A percentile compares a stretch with the other conserved stretches of the same genome.
These are phyloP conservation scores for Brachypteracias leptosomus DNA, from an alignment of 2,113 vertebrate species.

Conservation along the genomic window DNA sequence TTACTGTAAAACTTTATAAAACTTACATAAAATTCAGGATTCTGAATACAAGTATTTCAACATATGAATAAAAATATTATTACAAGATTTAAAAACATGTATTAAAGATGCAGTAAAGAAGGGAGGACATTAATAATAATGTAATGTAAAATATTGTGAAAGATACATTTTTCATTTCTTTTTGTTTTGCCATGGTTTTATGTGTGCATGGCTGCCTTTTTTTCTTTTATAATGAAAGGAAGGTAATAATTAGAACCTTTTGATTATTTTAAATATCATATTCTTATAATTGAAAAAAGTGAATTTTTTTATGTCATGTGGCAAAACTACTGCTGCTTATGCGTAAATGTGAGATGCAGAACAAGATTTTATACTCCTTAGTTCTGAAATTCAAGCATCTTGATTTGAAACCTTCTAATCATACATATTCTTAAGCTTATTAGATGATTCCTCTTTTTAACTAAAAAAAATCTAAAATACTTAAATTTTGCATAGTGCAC, in stretches of 20 bases:
- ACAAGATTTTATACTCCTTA: not conserved
- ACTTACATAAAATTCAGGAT: not conserved
- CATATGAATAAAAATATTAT: not conserved
- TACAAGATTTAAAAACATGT: not conserved
- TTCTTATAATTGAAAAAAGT: not conserved
- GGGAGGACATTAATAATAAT: not conserved
- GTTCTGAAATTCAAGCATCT: not conserved
- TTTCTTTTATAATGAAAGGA: not conserved
- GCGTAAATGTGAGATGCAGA: not conserved
- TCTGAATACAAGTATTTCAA: not conserved
- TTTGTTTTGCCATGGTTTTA: not conserved
- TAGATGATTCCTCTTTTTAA: not conserved
- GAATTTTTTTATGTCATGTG: not conserved
- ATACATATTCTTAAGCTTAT: not conserved
- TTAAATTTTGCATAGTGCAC: not conserved
- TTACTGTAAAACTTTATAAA: not conserved
- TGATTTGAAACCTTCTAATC: not conserved
- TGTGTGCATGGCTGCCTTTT: not conserved
- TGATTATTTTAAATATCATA: not conserved
- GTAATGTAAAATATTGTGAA: not conserved
- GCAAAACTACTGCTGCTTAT: not conserved
- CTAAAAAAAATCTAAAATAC: not conserved
- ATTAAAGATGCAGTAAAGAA: not conserved
- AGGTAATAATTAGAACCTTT: not conserved
- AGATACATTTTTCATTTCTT: not conserved